Base-by-base conservation (phyloP, 1,140 invertebrate species). In the Trichomalopsis sarcophagae region DNA sequence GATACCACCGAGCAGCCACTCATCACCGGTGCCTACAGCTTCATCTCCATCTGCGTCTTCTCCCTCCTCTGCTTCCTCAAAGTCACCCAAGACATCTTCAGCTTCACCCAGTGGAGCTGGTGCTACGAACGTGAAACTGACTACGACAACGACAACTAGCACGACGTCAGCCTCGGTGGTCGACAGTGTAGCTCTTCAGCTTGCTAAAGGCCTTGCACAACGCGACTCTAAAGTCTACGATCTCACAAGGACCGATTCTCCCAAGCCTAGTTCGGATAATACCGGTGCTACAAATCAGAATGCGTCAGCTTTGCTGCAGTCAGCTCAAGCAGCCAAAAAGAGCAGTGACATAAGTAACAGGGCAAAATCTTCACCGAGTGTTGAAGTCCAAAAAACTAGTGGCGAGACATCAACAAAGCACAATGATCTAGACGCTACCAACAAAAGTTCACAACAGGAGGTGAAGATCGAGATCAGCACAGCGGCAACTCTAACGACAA, bases 1-100 rank as follows among this genome's bases (percentile, higher is more conserved):
- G 84, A 92, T 93, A 86, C 93, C 92, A 6, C 90, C 91, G 0
- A 92, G 89, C 33, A 91, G 89, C 21, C 91, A 91, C 33, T 90
- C 90, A 0, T 89, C 87, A 1, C n/a, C 78, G 6, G n/a, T 5
- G 17, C 21, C 84, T 5, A 10, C 55, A 10, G 21, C 62, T 2
- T 62, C 62, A 33, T 80, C 78, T 11, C 17, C 69, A 13, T 62
- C 69, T 27, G 71, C 62, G 30, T 68, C 36, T 30, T 23, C 76
- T 27, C 40, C 44, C 14, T 62, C 90, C 1, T 79, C 84, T 13
- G 23, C 83, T 1, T 76, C 89, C 1, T 90, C 91, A 5, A 92
- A 92, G 27, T 92, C 91, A 9, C 89, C 91, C 36, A 92, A 91
- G 81, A 87, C 87, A 23, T 86, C 87, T 23, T 87, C 88, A n/a